Percentiles rank a stretch among this genome's conserved stretches.
Conservation (phyloP, 1,140 invertebrate genomes). For the Hestina assimilis region DNA sequence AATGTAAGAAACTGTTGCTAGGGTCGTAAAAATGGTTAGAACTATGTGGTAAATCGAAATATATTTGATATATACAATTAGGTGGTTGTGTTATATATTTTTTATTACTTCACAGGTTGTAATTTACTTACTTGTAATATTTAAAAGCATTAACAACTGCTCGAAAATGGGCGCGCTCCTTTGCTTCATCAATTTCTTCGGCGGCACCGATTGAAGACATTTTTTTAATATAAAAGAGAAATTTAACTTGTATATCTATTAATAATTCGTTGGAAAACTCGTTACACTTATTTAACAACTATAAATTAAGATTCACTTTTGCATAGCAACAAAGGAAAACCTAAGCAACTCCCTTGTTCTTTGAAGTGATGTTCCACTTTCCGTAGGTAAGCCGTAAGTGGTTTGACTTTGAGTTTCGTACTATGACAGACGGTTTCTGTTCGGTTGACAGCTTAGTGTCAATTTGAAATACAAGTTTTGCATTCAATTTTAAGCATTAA, state of each 20-base stretch:
- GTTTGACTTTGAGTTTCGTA: too few species aligned
- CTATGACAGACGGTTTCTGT: too few species aligned
- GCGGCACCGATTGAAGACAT: slow-evolving; percentile 52
- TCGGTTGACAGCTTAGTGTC: too few species aligned
- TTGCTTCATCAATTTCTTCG: slow-evolving; percentile 79
- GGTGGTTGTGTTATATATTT: not conserved
- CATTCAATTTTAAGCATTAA: too few species aligned
- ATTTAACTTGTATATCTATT: not conserved
- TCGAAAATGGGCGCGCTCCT: slow-evolving; percentile 88
- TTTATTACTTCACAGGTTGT: not conserved
- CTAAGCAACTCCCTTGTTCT: not conserved
- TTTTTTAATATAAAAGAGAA: slow-evolving; percentile 19
- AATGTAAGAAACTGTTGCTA: slow-evolving; percentile 49
- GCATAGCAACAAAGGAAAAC: slow-evolving; percentile 8
- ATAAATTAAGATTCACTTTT: not conserved
- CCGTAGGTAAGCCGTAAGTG: too few species aligned
- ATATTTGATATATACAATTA: not conserved
- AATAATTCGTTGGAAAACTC: not conserved
- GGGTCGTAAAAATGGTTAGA: too few species aligned
- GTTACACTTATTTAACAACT: not conserved
- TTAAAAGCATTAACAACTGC: slow-evolving; percentile 88
- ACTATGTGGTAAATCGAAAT: too few species aligned
- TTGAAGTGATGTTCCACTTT: slow-evolving; percentile 2
- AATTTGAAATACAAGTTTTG: too few species aligned
- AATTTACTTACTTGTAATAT: slow-evolving; percentile 86